Percentiles rank a stretch among this genome's conserved stretches.
These are phyloP conservation scores for Typhlichthys eigenmanni DNA, from an alignment of 2,797 vertebrate species.

Conservation along the genomic window DNA sequence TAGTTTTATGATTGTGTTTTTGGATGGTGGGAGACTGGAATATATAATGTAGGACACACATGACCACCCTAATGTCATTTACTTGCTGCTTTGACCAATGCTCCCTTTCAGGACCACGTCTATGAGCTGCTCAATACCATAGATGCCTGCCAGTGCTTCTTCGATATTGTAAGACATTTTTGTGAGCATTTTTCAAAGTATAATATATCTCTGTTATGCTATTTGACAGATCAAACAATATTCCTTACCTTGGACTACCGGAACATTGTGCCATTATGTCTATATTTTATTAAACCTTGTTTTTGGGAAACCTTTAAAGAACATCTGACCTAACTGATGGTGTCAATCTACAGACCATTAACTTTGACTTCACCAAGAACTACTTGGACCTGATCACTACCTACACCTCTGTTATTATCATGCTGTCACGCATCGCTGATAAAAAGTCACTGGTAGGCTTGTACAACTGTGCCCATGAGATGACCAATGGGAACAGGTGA, in stretches of 20 bases:
- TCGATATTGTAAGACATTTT: slow-evolving; percentile 87
- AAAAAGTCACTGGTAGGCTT: slow-evolving; percentile 86
- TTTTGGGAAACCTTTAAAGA: too few species aligned
- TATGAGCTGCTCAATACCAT: slow-evolving; percentile 94
- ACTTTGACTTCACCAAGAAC: slow-evolving; percentile 90
- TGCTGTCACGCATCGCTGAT: slow-evolving; percentile 89
- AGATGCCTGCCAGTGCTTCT: slow-evolving; percentile 90
- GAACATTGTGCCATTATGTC: too few species aligned
- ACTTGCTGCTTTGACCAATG: slow-evolving; percentile 5
- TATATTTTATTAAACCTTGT: too few species aligned
- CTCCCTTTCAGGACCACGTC: slow-evolving; percentile 85
- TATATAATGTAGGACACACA: neutral
- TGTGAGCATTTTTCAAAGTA: neutral
- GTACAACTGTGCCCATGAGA: slow-evolving; percentile 91
- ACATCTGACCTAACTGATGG: neutral
- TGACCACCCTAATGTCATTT: neutral
- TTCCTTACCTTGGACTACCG: too few species aligned
- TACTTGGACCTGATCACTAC: slow-evolving; percentile 92
- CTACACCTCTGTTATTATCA: slow-evolving; percentile 87
- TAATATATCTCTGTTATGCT: too few species aligned
- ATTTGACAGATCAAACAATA: too few species aligned
- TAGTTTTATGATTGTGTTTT: too few species aligned
- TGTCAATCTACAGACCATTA: slow-evolving; percentile 75
- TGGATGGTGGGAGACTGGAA: neutral
- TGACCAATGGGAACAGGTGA: slow-evolving; percentile 87